Conservation (phyloP, 1,140 invertebrate species). For the Bombus soroeensis region DNA sequence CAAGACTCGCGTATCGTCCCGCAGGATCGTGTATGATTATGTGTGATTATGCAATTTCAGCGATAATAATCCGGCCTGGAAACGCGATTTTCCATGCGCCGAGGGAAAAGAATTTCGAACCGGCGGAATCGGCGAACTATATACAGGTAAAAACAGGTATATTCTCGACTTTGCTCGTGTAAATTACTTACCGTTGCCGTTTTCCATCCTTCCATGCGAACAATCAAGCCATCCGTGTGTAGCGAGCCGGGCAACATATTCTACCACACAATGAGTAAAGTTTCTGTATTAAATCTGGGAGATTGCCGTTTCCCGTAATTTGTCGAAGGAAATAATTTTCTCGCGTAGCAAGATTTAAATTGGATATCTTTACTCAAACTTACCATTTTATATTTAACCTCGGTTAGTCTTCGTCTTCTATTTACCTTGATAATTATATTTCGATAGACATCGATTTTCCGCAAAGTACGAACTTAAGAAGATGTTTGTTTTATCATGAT, state of each 20-base stretch:
- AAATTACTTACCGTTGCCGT: constrained; percentile 18
- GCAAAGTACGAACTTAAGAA: too few species aligned
- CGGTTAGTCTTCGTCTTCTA: too few species aligned
- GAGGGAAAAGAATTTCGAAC: background rate
- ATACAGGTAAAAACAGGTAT: background rate
- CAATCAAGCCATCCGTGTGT: background rate
- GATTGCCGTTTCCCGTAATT: constrained; percentile 28
- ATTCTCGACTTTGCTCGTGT: background rate
- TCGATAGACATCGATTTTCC: background rate
- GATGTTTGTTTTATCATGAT: too few species aligned
- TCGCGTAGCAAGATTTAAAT: background rate
- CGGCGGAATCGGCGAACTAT: background rate
- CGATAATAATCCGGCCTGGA: background rate
- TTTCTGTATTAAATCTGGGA: constrained; percentile 23
- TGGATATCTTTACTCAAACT: background rate
- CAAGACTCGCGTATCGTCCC: background rate
- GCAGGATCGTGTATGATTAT: constrained; percentile 1
- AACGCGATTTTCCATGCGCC: background rate
- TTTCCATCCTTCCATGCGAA: constrained; percentile 8
- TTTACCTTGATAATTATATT: background rate
- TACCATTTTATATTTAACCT: background rate
- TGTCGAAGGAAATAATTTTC: background rate
- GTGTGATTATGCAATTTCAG: constrained; percentile 13
- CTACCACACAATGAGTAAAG: background rate
- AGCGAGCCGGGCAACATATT: background rate